Evolutionary conservation across 1,140 invertebrate genomes (phyloP).

Genomic region (Eueides isabella): DNA sequence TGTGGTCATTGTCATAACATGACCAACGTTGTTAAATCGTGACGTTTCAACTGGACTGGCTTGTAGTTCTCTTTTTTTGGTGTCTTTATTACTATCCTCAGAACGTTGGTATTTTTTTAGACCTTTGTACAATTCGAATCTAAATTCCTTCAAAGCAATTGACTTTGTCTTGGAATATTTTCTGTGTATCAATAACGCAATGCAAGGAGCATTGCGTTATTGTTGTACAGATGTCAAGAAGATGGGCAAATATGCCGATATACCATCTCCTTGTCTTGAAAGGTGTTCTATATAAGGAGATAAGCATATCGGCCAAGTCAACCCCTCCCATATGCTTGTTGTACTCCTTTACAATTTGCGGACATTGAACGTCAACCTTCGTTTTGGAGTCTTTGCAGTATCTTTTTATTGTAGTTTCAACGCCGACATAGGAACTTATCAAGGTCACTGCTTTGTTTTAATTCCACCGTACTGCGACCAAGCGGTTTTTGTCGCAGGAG

Average conservation of each 20-base stretch:
- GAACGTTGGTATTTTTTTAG: slow-evolving; percentile 27
- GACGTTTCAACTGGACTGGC: slow-evolving; percentile 46
- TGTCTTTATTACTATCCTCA: slow-evolving; percentile 50
- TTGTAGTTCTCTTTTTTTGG: slow-evolving; percentile 40
- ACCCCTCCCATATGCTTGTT: too few species aligned
- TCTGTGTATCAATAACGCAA: too few species aligned
- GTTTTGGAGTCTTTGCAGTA: slow-evolving; percentile 49
- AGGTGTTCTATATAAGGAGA: slow-evolving; percentile 37
- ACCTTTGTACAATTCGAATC: slow-evolving; percentile 31
- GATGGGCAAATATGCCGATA: too few species aligned
- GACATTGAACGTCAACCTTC: too few species aligned
- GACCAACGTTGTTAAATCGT: slow-evolving; percentile 43
- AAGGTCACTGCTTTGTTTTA: slow-evolving; percentile 74
- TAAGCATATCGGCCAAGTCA: slow-evolving; percentile 56
- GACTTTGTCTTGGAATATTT: slow-evolving; percentile 28
- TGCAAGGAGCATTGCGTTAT: slow-evolving; percentile 19
- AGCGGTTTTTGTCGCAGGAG: too few species aligned
- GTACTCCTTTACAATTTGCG: too few species aligned
- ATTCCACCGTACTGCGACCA: too few species aligned
- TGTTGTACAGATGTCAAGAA: slow-evolving; percentile 13
- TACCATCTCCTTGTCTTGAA: too few species aligned
- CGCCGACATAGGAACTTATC: slow-evolving; percentile 62
- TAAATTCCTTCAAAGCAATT: too few species aligned
- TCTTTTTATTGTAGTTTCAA: slow-evolving; percentile 48
- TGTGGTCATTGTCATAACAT: slow-evolving; percentile 41